These are phyloP conservation scores for Lasioglossum vierecki DNA, from an alignment of 2,888 invertebrate genomes.

Conservation along the genomic window DNA sequence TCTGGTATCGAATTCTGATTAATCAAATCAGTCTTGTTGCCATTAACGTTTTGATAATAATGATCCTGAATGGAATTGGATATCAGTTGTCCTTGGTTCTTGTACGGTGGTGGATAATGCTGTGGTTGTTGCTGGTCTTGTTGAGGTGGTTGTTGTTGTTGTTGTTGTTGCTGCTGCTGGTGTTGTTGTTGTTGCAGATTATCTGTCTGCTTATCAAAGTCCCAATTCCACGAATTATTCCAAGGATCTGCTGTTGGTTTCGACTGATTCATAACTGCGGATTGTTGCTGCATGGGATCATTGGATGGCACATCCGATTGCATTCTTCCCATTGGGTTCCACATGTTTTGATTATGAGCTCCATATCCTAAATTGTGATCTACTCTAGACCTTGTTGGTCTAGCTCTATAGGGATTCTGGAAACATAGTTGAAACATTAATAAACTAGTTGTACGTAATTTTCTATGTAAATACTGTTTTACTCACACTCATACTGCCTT, in stretches of 20 bases:
- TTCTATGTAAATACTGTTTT: not conserved
- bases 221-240: conserved; percentile 83
- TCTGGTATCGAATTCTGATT: conserved; percentile 68
- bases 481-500: conserved; percentile 65
- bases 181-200: conserved; percentile 64
- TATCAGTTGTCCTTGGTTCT: conserved; percentile 72
- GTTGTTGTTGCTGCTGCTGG: conserved; percentile 59
- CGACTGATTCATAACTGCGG: conserved; percentile 56
- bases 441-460: not conserved
- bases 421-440: conserved; percentile 42
- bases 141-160: conserved; percentile 38
- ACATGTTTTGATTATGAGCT: conserved; percentile 77
- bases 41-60: conserved; percentile 80
- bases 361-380: conserved; percentile 78
- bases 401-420: conserved; percentile 81
- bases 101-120: conserved; percentile 70
- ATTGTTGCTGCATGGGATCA: conserved; percentile 67
- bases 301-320: conserved; percentile 67
- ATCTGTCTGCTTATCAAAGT: conserved; percentile 79
- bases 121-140: conserved; percentile 59
- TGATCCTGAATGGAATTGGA: conserved; percentile 74
- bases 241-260: conserved; percentile 70
- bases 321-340: conserved; percentile 70
- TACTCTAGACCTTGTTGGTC: conserved; percentile 76
- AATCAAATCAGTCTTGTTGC: conserved; percentile 71